Evolutionary conservation across 2,113 vertebrate species (phyloP), one percentile per base, ranked within the genome.

Genomic region (Salvelinus fontinalis): DNA sequence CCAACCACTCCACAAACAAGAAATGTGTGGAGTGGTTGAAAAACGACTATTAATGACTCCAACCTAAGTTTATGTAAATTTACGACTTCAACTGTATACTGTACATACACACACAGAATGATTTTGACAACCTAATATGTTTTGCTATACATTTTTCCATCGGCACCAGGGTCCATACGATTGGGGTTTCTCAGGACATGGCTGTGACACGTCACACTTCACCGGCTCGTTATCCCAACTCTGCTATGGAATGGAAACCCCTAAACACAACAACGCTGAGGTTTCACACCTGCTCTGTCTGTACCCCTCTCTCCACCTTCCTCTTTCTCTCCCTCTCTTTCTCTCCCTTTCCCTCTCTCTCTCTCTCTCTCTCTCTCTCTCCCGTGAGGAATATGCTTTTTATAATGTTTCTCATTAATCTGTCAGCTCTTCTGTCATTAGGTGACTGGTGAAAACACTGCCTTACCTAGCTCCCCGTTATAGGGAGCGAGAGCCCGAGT

Each of bases 261-360:
- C 57, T 68, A 69, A 79, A 80, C 72, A 13, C 18, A 69, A 64
- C 31, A 26, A 18, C 18, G 31, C 6, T n/a, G 72, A 66, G 65
- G 54, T 57, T 66, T 54, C 75, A 73, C 74, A 83, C 80, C 77
- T 86, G 64, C 59, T 75, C 60, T 71, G 5, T 3, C 34, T 39
- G 24, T 24, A 24, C 24, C 24, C 24, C 24, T 24, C 24, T 24
- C 24, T 24, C 24, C 24, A 24, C 24, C 24, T 24, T 24, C 24
- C 29, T 2, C 24, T 59, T 59, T 44, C 5, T 48, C 64, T 68
- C 65, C 31, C 34, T 11, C 67, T 34, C 39, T 51, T 51, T 65
- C 24, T 2, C 70, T 51, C 34, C 11, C 20, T 71, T 8, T 3
- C 34, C 27, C 29, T 2, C 34, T 39, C 29, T 2, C 24, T 59